Base-by-base conservation (phyloP, 2,888 invertebrate genomes). In the Atethmia centrago region DNA sequence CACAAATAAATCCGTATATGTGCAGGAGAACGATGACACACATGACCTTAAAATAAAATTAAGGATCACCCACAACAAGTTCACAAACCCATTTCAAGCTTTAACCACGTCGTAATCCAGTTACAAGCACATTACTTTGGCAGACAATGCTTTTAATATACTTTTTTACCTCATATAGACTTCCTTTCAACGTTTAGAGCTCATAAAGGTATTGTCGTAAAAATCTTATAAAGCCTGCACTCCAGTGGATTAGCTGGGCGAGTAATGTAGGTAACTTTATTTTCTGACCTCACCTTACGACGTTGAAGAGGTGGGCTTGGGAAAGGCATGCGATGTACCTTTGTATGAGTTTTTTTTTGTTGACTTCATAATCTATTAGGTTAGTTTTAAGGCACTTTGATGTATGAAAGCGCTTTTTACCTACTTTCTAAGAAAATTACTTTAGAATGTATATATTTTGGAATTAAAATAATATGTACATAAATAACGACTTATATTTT, bases 201-300 rank as follows among this genome's bases (percentile, higher is more conserved):
- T 77, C 73, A 53, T 84, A 81, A 86, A 77, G 71, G 72, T 65
- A 71, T 47, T 70, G 77, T 70, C 77, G 45, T 86, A 77, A 86
- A 79, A 76, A 61, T 71, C 28, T 61, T 36, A 40, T 69, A 51
- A 73, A 68, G 28, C 2, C 19, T 9, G 28, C 53, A 49, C 61
- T 66, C 51, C 63, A 69, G 49, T 65, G 51, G 51, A 70, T 77
- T 70, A 66, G 64, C 59, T 31, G 12, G 25, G 61, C 67, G 49
- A 74, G 68, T 47, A 65, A 68, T 61, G 45, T 56, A 56, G 36
- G n/a, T 19, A 16, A 36, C n/a, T 55, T 55, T 62, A 65, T 65
- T 3, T n/a, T 76, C 40, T 65, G 28, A 36, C 31, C 31, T 40
- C 51, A 16, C 19, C 16, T 36, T 36, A 36, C 4, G 36, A 36